Conservation (phyloP, 30 jellyfish, hydroid and myxozoan genomes). For the Pelagia noctiluca region DNA sequence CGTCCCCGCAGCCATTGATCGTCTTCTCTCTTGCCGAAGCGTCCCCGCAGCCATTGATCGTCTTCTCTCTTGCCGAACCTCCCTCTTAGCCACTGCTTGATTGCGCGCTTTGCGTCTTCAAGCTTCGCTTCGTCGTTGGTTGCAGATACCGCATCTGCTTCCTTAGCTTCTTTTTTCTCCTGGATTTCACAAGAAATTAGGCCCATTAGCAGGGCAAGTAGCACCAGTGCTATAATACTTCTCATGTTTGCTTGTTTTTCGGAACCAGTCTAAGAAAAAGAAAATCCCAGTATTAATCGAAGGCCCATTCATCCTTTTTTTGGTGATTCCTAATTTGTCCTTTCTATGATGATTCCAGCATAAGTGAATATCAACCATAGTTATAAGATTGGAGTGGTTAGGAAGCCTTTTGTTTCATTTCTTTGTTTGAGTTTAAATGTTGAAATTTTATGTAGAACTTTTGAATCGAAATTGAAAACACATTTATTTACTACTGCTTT, state of each 20-base stretch:
- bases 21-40: constrained; percentile 60
- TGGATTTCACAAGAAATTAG: constrained; percentile 11
- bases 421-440: too few species aligned
- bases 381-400: too few species aligned
- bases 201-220: constrained; percentile 19
- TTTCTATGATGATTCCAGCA: too few species aligned
- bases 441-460: too few species aligned
- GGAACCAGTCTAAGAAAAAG: constrained; percentile 14
- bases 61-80: constrained; percentile 64
- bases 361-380: too few species aligned
- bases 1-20: constrained; percentile 86
- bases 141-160: neutral
- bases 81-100: constrained; percentile 79
- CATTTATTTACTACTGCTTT: too few species aligned
- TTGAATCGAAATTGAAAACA: too few species aligned
- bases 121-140: constrained; percentile 15
- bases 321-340: too few species aligned
- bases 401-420: too few species aligned
- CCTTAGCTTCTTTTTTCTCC: neutral
- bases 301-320: too few species aligned
- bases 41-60: constrained; percentile 75
- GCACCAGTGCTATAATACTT: constrained; percentile 11
- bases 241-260: constrained; percentile 16
- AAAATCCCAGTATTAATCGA: too few species aligned
- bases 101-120: constrained; percentile 49